Evolutionary conservation across 1,140 invertebrate genomes (phyloP), one percentile per base, ranked within the genome.

Genomic region (Medauroidea extradentata): DNA sequence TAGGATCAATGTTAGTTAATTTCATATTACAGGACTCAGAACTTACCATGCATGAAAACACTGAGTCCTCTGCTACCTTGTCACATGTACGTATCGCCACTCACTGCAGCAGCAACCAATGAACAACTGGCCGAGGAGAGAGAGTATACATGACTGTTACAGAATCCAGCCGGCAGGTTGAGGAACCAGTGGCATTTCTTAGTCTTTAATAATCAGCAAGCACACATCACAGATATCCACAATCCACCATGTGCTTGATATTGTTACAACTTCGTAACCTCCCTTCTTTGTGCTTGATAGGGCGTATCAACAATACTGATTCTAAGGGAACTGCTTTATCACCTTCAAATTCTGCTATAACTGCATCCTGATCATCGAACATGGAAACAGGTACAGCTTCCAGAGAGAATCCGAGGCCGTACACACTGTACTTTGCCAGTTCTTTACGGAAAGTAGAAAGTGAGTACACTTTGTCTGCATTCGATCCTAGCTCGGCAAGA

Each of bases 241-340:
- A n/a, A 61, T 86, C 79, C 7, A 85, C 79, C 56, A 81, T 83
- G 67, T 86, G 82, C 27, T 82, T 78, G n/a, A 86, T 74, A 18
- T 84, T 78, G 59, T 83, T 76, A 0, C 83, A 82, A 56, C 85
- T 71, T 50, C 84, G 73, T 39, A 74, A 70, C 42, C 81, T 75
- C 19, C 80, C 82, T 14, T 72, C 73, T 52, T 79, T 73, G 2
- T 76, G 75, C 60, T 79, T 77, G 38, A 83, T 78, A 1, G 78
- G 79, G 14, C 67, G 71, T 0, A 83, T 60, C 38, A 69, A 73
- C 80, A 79, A 83, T 23, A 83, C 68, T 58, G 80, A 75, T 3
- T 76, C 74, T 13, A 82, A 77, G 27, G 81, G 75, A 2, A 74
- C 63, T 34, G 77, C 71, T 63, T 79, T 71, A 18, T 74, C 73